Base-by-base conservation (phyloP, 2,113 vertebrate genomes). In the Oreocharis arfaki region DNA sequence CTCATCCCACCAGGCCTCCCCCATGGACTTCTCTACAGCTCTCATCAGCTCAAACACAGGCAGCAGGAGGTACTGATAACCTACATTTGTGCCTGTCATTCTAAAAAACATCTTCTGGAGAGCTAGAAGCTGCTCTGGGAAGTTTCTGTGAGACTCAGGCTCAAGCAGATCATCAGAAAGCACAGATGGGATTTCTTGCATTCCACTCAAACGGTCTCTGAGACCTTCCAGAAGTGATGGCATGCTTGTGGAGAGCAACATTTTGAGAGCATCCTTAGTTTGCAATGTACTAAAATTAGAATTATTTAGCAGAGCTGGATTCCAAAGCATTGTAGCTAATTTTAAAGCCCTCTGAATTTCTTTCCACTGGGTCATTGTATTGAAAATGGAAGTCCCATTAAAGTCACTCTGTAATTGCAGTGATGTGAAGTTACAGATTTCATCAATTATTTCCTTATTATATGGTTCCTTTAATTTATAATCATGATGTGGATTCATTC, bases 381-480 rank as follows among this genome's bases (percentile, higher is more conserved):
- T 39, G 67, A 91, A 92, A 89, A 94, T 82, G 67, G 94, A 84
- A 92, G 95, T 93, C 44, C 63, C 60, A 65, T 95, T 96, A 78
- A 93, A 95, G 81, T 84, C 68, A 23, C 69, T 91, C 52, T 61
- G 90, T 94, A 97, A 96, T 91, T 94, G 95, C 76, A 57, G 23
- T 46, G 82, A 96, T 78, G 84, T 92, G 82, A 97, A 87, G 67
- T 94, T 97, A 95, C 93, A 95, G 85, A 96, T 90, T 73, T 96
- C 87, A 87, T 94, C 87, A 92, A 97, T 92, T 95, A 94, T 89
- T 93, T 96, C 79, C 59, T 93, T 95, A 94, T 91, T 94, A 84
- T 97, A 91, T 79, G 59, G 57, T 68, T 94, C 85, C 71, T 81
- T 95, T 88, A 93, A 91, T 85, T 93, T 84, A 93, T 95, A 90